These are phyloP conservation scores for Aphaenogaster rudis DNA, from an alignment of 1,140 invertebrate genomes.

Conservation along the genomic window DNA sequence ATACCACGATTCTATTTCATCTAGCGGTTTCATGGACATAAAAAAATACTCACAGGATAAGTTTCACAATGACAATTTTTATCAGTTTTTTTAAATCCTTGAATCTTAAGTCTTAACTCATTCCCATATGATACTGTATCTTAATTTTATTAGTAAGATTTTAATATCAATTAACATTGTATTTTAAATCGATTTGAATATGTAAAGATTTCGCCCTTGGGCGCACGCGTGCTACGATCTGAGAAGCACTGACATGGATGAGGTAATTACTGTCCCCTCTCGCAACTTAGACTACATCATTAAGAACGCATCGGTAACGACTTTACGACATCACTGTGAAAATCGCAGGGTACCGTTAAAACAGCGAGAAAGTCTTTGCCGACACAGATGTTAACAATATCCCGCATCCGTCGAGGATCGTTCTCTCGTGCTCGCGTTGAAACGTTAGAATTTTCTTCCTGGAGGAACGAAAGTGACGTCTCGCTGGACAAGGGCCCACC, in stretches of 20 bases:
- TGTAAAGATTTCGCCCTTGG: not conserved
- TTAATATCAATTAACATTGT: not conserved
- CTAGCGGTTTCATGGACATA: not conserved
- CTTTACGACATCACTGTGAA: not conserved
- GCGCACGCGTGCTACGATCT: not conserved
- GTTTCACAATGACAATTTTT: not conserved
- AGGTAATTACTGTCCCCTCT: not conserved
- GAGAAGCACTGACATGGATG: not conserved
- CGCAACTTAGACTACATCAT: not conserved
- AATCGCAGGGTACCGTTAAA: not conserved
- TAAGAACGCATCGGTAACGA: not conserved
- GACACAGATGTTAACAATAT: not conserved
- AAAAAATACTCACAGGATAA: not conserved
- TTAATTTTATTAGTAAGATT: not conserved
- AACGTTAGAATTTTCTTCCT: constrained; percentile 16
- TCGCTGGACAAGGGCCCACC: not conserved
- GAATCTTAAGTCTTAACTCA: not conserved
- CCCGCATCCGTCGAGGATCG: not conserved
- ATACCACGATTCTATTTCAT: not conserved
- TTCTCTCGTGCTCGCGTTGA: not conserved
- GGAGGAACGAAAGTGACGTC: constrained; percentile 11
- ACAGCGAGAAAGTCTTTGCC: too few relatives aligned
- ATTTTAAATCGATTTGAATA: constrained; percentile 17
- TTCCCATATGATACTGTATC: not conserved
- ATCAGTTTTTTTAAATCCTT: not conserved